Percentiles rank a stretch among this genome's conserved stretches.
These are phyloP conservation scores for Pimephales promelas DNA, from an alignment of 2,113 vertebrate species.

Conservation along the genomic window DNA sequence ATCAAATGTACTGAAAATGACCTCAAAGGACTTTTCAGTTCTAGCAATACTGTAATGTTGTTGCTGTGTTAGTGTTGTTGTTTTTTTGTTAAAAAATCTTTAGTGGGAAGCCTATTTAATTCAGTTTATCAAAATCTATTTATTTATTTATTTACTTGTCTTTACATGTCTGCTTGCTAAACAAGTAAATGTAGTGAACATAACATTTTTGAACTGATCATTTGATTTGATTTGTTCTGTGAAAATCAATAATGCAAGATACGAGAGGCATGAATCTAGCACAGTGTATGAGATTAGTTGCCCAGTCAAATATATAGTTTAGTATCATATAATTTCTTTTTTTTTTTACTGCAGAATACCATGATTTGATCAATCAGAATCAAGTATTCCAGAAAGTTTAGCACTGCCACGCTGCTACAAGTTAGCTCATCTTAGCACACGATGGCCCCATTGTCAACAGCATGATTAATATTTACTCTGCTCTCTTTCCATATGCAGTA, in stretches of 20 bases:
- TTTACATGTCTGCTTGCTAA: not conserved
- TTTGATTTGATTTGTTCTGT: not conserved
- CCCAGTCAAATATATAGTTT: not conserved
- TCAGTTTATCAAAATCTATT: no score
- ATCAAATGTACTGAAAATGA: not conserved
- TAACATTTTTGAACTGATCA: not conserved
- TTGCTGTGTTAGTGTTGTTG: not conserved
- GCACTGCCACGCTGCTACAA: not conserved
- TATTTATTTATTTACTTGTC: no score
- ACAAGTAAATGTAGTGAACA: not conserved
- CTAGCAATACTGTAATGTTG: not conserved
- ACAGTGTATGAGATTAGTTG: not conserved
- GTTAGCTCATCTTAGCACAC: slow-evolving; percentile 44
- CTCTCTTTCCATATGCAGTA: slow-evolving; percentile 64
- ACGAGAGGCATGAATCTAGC: not conserved
- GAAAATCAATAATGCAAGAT: not conserved
- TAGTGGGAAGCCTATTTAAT: no score
- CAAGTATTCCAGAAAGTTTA: not conserved
- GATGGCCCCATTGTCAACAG: slow-evolving; percentile 71
- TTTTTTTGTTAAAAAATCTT: not conserved
- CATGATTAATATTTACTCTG: slow-evolving; percentile 76
- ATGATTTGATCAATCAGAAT: not conserved
- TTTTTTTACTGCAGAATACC: not conserved
- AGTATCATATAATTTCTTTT: not conserved
- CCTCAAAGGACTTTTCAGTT: not conserved